Base-by-base conservation (phyloP, 2,888 invertebrate genomes). In the Mylabris sibirica region DNA sequence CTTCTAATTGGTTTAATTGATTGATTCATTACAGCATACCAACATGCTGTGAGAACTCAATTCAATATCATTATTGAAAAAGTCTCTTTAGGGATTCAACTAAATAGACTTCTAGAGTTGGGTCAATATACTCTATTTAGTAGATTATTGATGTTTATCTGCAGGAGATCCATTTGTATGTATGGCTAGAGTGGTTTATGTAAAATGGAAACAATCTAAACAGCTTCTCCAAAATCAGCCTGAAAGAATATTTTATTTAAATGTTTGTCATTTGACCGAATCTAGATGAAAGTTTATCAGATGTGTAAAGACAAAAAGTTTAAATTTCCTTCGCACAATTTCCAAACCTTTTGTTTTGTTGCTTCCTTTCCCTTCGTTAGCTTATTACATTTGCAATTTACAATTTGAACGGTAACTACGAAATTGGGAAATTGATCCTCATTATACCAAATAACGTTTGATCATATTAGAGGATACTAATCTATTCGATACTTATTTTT, bases 121-220 rank as follows among this genome's bases (percentile, higher is more conserved):
- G 63, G 63, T 63, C 63, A 63, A 63, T 63, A 63, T n/a, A 63
- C 63, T 26, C 63, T 44, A n/a, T 41, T 41, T 41, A 38, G 14
- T 20, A 20, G 22, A 35, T 20, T 34, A 60, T 60, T 60, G 38
- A 38, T 30, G 60, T n/a, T 60, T 60, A 34, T 60, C 20, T 26
- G 34, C 35, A 34, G 22, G 44, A 20, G 12, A 24, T 41, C 22
- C 5, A 20, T 24, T 44, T 44, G 17, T 44, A 12, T 38, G 34
- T 34, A 12, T 38, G 38, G 11, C 8, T n/a, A 4, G 44, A 38
- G 11, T 38, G 3, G 12, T 12, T 38, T 38, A 0, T 14, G 4
- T 12, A 38, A 38, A 14, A 0, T 30, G 30, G 30, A 30, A 30
- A 30, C 4, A 30, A 30, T 30, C 30, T 3, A 30, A 30, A 30